Base-by-base conservation (phyloP, 2,113 vertebrate genomes). In the Paradisaea rubra region DNA sequence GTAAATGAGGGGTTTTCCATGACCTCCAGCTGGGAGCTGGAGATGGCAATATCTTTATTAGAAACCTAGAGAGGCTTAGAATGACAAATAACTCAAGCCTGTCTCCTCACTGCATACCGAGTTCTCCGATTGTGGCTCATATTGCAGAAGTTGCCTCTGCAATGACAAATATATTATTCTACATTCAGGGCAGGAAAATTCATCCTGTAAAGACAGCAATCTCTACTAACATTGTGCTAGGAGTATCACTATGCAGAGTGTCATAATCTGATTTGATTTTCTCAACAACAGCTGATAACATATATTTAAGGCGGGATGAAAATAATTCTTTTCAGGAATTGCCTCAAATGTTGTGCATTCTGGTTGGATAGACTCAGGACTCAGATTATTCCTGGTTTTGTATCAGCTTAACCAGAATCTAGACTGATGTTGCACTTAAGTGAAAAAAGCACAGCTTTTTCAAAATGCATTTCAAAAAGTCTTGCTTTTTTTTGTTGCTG, bases 21-120 rank as follows among this genome's bases (percentile, higher is more conserved):
- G 93, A 93, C 91, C 68, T 93, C 91, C 64, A 91, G 39, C 60
- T 81, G 90, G 68, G 52, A 91, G 37, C 35, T 86, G 79, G 60
- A 71, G 82, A 56, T 78, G 65, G 79, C 44, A 83, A 68, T 91
- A 86, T 93, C 91, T 94, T 93, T 60, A 86, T 94, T 86, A 93
- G 64, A 88, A 93, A 61, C 20, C 15, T 52, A 52, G 64, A 74
- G 79, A 88, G 60, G 22, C 37, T 77, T 47, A 37, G 68, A 88
- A 93, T 71, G 89, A 66, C 60, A 78, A 83, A 93, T 59, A 63
- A n/a, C 23, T 73, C n/a, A 63, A 90, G 76, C 37, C 17, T 83
- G 47, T 33, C 39, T 73, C 30, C 21, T 82, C 0, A 0, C 44
- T 85, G 25, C 21, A 27, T 53, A 30, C 4, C 4, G 39, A 73